Conservation (phyloP, 2,797 vertebrate genomes). For the Ciconia nigra region DNA sequence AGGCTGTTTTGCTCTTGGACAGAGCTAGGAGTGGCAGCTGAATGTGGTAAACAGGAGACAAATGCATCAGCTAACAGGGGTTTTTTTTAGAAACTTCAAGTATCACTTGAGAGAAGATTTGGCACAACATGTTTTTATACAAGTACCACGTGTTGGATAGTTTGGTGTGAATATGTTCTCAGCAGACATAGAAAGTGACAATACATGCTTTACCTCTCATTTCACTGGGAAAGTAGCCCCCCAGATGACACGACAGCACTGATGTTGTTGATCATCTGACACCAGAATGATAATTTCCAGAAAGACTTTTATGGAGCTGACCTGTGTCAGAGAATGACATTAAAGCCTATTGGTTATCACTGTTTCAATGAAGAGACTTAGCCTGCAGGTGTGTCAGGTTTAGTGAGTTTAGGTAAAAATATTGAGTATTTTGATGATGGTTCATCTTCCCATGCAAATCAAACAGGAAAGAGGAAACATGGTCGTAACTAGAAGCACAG, state of each 20-base stretch:
- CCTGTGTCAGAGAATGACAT: not conserved
- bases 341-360: not conserved
- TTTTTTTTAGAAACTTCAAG: slow-evolving; percentile 47
- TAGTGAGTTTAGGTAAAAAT: slow-evolving; percentile 1
- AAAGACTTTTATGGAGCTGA: not conserved
- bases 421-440: not conserved
- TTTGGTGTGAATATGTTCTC: slow-evolving; percentile 20
- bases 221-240: not conserved
- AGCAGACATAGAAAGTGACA: not conserved
- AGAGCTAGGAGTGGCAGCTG: slow-evolving; percentile 43
- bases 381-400: not conserved
- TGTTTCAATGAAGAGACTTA: not conserved
- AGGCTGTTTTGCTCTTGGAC: slow-evolving; percentile 17
- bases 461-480: not conserved
- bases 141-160: slow-evolving; percentile 26
- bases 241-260: not conserved
- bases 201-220: slow-evolving; percentile 10
- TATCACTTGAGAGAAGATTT: slow-evolving; percentile 52
- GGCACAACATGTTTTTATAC: slow-evolving; percentile 48
- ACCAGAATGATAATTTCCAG: not conserved
- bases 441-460: not conserved
- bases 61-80: slow-evolving; percentile 12
- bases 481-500: not conserved
- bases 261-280: slow-evolving; percentile 15
- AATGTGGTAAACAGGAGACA: slow-evolving; percentile 34